Base-by-base conservation (phyloP, 2,888 invertebrate genomes). In the Drosophila rellima region DNA sequence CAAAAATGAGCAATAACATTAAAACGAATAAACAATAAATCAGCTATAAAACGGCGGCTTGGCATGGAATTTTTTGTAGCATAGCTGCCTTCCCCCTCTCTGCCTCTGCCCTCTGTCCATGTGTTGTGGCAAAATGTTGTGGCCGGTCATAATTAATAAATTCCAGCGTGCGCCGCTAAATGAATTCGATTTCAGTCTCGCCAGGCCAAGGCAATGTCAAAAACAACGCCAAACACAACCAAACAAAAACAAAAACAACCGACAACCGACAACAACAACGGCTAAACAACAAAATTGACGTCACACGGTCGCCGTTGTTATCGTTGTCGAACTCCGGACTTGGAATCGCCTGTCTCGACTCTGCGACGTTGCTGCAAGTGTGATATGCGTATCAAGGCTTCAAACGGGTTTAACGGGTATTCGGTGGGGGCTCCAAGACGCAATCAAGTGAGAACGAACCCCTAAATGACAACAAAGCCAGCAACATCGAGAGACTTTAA, bases 391-490 rank as follows among this genome's bases (percentile, higher is more conserved):
- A 82, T 69, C 77, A 73, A 66, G 79, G 69, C 65, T 68, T 48
- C 50, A 62, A 86, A 85, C 86, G 73, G 56, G 84, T 84, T 84
- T 74, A 82, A 82, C 86, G 70, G 48, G 84, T 82, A 48, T 75
- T 57, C 40, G 18, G 47, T 26, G 37, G 47, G 37, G 35, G 15
- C 65, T 94, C 94, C 70, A 94, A 92, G 26, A 96, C 94, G 92
- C 93, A 95, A 39, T 93, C 93, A 71, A 40, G 47, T 39, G 31
- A 56, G 62, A 55, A 56, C 31, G 39, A 56, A 47, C 47, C 40
- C 62, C 56, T 47, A 62, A 56, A 62, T 56, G 42, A 33, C 37
- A 39, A 29, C 15, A 29, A 54, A 18, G 10, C n/a, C 2, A 8
- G 17, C 52, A 39, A 39, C 35, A 37, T 15, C 17, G 29, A 17